Base-by-base conservation (phyloP, 2,113 vertebrate species). In the Ciconia stormi region DNA sequence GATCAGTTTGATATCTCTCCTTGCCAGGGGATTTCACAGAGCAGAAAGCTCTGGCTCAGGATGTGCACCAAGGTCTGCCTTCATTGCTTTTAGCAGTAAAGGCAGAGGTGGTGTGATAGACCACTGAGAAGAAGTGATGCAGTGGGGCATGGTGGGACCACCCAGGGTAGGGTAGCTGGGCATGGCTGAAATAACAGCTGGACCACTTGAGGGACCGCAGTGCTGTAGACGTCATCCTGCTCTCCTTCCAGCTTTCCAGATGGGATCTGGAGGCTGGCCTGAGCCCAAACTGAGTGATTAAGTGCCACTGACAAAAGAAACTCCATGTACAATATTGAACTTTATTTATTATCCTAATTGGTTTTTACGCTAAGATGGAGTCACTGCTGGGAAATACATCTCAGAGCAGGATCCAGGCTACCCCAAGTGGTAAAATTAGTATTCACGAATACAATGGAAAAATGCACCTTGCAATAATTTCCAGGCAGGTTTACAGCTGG, bases 71-170 rank as follows among this genome's bases (percentile, higher is more conserved):
- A 70, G 58, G 6, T 49, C 44, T 55, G 16, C 1, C 15, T 44
- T 40, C 7, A 5, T 11, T 40, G 52, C 38, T 46, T 17, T 8
- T 8, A 62, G 61, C 25, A 52, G 23, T 3, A 38, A 63, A 53
- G 20, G 38, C 66, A 63, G 34, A 55, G 59, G 15, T 22, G 22
- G 8, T 25, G 53, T 7, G 62, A 36, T 0, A n/a, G 19, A 55
- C 6, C 73, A 6, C 16, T 3, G 42, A 47, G 61, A 32, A 56
- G 12, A 14, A 14, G n/a, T 3, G 26, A 19, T 3, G 34, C 22
- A 26, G 58, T 0, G 0, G 42, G 53, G 53, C 70, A 38, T 0
- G 2, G 62, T 3, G n/a, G 70, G 63, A 44, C 18, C 46, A 30
- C 19, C 1, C 7, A 16, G 34, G 26, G 6, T 2, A 36, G n/a